These are phyloP conservation scores for Tachyglossus aculeatus DNA, from an alignment of 2,797 vertebrate genomes.

Conservation along the genomic window DNA sequence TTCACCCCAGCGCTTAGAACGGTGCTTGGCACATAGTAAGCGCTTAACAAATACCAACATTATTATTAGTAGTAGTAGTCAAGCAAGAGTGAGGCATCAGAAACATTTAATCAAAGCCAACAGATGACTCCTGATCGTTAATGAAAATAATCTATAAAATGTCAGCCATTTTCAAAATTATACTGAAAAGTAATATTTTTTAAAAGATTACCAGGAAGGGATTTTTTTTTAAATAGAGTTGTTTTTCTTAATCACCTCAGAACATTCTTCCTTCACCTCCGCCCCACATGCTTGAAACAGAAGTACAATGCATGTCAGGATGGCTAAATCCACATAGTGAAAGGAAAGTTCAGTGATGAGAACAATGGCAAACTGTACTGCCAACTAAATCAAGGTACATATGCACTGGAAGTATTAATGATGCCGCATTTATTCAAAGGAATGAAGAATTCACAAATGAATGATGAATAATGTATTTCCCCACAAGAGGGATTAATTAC, in stretches of 20 bases:
- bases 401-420: constrained; percentile 34
- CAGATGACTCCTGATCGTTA: neutral
- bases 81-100: neutral
- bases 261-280: neutral
- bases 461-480: constrained; percentile 31
- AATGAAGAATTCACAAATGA: constrained; percentile 47
- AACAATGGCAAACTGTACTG: neutral
- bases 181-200: neutral
- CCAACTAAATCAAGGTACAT: neutral
- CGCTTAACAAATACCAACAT: too few relatives aligned
- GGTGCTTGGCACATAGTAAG: too few relatives aligned
- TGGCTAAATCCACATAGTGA: neutral
- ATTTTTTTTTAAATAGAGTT: neutral
- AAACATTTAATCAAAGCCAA: constrained; percentile 2
- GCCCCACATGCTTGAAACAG: too few relatives aligned
- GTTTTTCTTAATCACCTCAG: neutral
- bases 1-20: too few relatives aligned
- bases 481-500: constrained; percentile 63
- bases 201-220: neutral
- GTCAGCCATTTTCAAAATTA: neutral
- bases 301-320: neutral
- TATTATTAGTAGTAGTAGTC: too few relatives aligned
- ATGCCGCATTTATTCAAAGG: constrained; percentile 15
- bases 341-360: neutral
- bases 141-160: neutral